phyloP scores from a whole-genome alignment of 2,797 vertebrate genomes.

The Merluccius polli region DNA sequence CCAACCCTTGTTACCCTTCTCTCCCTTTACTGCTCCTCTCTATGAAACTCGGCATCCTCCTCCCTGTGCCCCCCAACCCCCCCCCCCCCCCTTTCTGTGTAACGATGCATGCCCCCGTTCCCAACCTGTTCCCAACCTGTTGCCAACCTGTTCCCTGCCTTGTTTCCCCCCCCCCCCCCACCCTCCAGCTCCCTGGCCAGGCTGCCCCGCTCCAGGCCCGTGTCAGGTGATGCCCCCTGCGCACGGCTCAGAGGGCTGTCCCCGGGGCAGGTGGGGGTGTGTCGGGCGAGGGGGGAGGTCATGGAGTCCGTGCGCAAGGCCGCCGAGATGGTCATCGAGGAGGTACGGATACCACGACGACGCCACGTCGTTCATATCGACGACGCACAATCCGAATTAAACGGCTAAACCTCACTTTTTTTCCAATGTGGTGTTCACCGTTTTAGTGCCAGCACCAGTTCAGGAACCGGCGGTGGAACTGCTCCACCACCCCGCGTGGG shows the following conservation, averaged over 20 bases:
- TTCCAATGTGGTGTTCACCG: not conserved
- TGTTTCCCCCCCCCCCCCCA: constrained; percentile 16
- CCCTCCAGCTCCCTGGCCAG: constrained; percentile 72
- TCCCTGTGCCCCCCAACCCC: constrained; percentile 7
- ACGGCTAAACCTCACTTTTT: not conserved
- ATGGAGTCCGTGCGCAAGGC: constrained; percentile 75
- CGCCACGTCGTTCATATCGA: not conserved
- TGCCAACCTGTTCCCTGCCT: not conserved
- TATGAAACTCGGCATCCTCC: not conserved
- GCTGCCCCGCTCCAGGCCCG: constrained; percentile 69
- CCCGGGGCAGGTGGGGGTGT: constrained; percentile 73
- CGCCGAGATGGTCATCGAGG: constrained; percentile 74
- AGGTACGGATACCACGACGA: constrained; percentile 55
- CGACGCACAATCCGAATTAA: not conserved
- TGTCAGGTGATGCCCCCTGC: constrained; percentile 68
- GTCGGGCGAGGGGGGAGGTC: constrained; percentile 71
- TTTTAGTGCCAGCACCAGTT: constrained; percentile 78
- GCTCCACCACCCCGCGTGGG: constrained; percentile 76
- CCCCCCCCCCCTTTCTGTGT: constrained; percentile 17
- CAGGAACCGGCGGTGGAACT: constrained; percentile 75
- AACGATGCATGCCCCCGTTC: constrained; percentile 23
- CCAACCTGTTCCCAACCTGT: not conserved
- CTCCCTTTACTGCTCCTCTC: not conserved
- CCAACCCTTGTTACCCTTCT: not conserved
- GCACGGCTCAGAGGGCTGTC: constrained; percentile 71